Evolutionary conservation across 2,797 vertebrate species (phyloP).

Genomic region (Borostomias antarcticus): DNA sequence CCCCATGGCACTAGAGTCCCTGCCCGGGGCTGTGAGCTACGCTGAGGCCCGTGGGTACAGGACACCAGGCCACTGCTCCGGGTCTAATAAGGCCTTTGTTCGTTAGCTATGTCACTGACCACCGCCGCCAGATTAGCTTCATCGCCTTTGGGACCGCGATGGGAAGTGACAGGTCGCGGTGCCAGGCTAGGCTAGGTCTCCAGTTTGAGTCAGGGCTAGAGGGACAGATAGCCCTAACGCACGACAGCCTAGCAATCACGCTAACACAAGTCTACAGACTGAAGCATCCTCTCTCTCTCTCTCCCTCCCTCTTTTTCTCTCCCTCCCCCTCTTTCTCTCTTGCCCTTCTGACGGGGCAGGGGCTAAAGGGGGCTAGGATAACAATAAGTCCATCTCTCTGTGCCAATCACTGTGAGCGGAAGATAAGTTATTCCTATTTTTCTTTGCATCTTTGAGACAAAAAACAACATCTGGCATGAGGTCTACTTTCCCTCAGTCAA

Average conservation of each 20-base stretch:
- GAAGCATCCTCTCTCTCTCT: neutral
- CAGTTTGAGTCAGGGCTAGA: slow-evolving; percentile 55
- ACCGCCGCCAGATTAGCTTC: slow-evolving; percentile 77
- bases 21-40: slow-evolving; percentile 29
- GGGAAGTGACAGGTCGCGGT: slow-evolving; percentile 69
- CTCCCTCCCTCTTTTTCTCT: neutral
- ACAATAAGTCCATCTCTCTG: slow-evolving; percentile 17
- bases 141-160: slow-evolving; percentile 75
- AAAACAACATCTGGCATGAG: slow-evolving; percentile 50
- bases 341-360: neutral
- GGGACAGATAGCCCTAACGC: slow-evolving; percentile 22
- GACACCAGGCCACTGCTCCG: slow-evolving; percentile 52
- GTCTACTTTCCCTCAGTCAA: slow-evolving; percentile 33
- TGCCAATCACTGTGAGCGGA: slow-evolving; percentile 22
- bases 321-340: slow-evolving; percentile 5
- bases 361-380: slow-evolving; percentile 4
- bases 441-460: slow-evolving; percentile 31
- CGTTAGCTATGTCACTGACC: slow-evolving; percentile 74
- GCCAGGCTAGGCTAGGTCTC: slow-evolving; percentile 48
- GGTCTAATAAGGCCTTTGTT: slow-evolving; percentile 72
- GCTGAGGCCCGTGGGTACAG: slow-evolving; percentile 11
- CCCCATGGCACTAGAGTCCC: slow-evolving; percentile 24
- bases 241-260: slow-evolving; percentile 20
- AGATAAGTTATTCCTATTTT: slow-evolving; percentile 39
- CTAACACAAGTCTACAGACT: slow-evolving; percentile 39